Conservation (phyloP, 1,140 invertebrate genomes). For the Halyomorpha halys region DNA sequence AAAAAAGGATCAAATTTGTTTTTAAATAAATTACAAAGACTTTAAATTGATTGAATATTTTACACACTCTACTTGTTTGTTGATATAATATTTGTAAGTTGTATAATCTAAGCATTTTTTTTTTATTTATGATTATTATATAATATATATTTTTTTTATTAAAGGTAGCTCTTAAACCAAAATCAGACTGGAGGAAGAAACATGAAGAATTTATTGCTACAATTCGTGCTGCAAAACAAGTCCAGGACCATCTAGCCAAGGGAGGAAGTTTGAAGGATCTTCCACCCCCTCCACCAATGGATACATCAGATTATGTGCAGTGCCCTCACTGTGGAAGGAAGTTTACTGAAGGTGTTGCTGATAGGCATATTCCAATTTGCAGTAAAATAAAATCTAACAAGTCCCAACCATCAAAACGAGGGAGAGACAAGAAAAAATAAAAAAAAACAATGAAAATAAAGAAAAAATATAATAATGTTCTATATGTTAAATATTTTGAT, state of each 20-base stretch:
- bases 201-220: conserved; percentile 87
- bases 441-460: no score
- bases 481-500: no score
- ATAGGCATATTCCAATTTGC: conserved; percentile 90
- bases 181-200: conserved; percentile 77
- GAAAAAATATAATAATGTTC: no score
- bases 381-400: conserved; percentile 73
- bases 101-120: conserved; percentile 13
- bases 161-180: conserved; percentile 38
- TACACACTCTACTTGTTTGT: no score
- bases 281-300: conserved; percentile 76
- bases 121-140: conserved; percentile 13
- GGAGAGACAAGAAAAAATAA: no score
- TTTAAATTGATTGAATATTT: no score
- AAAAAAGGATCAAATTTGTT: no score
- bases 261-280: conserved; percentile 79
- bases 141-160: conserved; percentile 24
- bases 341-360: conserved; percentile 77
- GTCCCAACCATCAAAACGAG: conserved; percentile 38
- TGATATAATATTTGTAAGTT: no score
- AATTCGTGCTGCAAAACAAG: conserved; percentile 79
- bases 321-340: conserved; percentile 83
- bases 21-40: no score
- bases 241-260: conserved; percentile 69
- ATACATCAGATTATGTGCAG: conserved; percentile 79